phyloP scores from a whole-genome alignment of 2,113 vertebrate species.

The Sorex fumeus region DNA sequence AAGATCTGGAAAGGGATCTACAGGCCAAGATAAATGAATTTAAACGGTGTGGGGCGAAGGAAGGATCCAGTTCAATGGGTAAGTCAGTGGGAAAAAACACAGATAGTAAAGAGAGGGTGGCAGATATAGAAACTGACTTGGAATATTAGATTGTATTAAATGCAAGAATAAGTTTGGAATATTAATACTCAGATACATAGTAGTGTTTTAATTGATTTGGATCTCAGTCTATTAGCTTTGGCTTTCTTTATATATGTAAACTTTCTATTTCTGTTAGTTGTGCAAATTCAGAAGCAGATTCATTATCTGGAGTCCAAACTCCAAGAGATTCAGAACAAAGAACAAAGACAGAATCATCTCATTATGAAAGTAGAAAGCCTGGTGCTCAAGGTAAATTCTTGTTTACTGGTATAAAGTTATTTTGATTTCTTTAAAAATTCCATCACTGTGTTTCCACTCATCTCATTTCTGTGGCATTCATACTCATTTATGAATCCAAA shows the following conservation, averaged over 20 bases:
- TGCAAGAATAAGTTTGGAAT: constrained; percentile 48
- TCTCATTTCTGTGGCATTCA: constrained; percentile 12
- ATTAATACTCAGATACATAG: neutral
- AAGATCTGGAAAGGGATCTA: constrained; percentile 93
- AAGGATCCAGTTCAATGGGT: constrained; percentile 93
- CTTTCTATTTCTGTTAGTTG: constrained; percentile 83
- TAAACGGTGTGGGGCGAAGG: constrained; percentile 88
- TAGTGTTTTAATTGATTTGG: constrained; percentile 42
- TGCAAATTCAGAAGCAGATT: constrained; percentile 95
- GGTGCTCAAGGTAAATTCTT: constrained; percentile 89
- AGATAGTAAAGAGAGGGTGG: neutral
- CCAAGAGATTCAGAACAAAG: constrained; percentile 92
- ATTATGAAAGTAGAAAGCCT: constrained; percentile 97
- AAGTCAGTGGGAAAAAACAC: constrained; percentile 71
- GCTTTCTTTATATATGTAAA: neutral
- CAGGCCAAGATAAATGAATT: constrained; percentile 92
- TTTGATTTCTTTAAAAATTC: constrained; percentile 40
- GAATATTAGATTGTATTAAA: neutral
- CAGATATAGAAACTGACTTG: constrained; percentile 13
- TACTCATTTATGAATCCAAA: constrained; percentile 48
- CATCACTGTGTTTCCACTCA: constrained; percentile 48
- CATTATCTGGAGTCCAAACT: constrained; percentile 93
- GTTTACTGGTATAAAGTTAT: constrained; percentile 2
- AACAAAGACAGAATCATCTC: constrained; percentile 95
- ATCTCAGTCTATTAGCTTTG: neutral